These are phyloP conservation scores for Probaryconus sp. DNA, from an alignment of 1,140 invertebrate species.

Conservation along the genomic window DNA sequence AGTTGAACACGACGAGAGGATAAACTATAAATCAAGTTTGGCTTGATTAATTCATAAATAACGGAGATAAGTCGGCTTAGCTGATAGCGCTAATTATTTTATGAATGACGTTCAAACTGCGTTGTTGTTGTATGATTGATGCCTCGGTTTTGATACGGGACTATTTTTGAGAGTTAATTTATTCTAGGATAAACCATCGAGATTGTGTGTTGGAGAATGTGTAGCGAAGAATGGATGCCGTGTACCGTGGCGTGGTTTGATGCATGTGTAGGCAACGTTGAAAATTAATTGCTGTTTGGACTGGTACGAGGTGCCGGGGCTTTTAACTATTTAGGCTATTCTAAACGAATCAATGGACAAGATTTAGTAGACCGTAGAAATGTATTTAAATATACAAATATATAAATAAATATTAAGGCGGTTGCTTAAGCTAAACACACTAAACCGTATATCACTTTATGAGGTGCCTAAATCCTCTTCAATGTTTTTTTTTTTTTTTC, in stretches of 20 bases:
- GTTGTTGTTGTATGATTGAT: conserved; percentile 56
- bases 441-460: too few relatives aligned
- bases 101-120: conserved; percentile 27
- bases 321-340: conserved; percentile 3
- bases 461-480: too few relatives aligned
- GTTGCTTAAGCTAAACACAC: conserved; percentile 14
- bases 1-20: too few relatives aligned
- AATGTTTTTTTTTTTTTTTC: too few relatives aligned
- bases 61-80: conserved; percentile 40
- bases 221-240: neutral
- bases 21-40: conserved; percentile 54
- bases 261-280: conserved; percentile 3
- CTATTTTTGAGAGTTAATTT: conserved; percentile 28
- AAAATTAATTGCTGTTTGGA: conserved; percentile 20
- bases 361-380: conserved; percentile 13
- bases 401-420: conserved; percentile 19
- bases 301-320: neutral
- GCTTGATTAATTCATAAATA: conserved; percentile 59
- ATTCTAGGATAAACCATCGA: conserved; percentile 4
- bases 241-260: too few relatives aligned
- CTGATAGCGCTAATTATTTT: conserved; percentile 50
- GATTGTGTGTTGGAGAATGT: too few relatives aligned
- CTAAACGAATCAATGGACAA: conserved; percentile 10
- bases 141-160: conserved; percentile 10
- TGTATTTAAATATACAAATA: conserved; percentile 17